Percentiles rank a stretch among this genome's conserved stretches.
Conservation (phyloP, 1,140 invertebrate genomes). For the Xylocopa sonorina region DNA sequence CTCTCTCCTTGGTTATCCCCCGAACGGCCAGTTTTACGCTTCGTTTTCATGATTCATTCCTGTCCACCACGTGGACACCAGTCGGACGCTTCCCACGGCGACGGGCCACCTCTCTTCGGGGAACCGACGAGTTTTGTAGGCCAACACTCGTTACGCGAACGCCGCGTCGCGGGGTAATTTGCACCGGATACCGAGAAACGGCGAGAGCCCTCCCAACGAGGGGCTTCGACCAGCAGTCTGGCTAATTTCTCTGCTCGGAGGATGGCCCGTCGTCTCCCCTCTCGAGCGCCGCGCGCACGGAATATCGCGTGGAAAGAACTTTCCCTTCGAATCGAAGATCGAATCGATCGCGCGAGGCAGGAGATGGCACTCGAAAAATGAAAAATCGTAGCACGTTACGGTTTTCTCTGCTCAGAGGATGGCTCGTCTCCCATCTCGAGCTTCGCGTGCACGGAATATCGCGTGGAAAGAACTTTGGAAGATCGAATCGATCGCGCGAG, state of each 20-base stretch:
- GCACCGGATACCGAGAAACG: constrained; percentile 18
- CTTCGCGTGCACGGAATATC: too few relatives aligned
- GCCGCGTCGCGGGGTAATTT: constrained; percentile 4
- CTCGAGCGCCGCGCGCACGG: too few relatives aligned
- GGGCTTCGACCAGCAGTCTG: too few relatives aligned
- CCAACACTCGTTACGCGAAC: constrained; percentile 19
- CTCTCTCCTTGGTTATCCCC: constrained; percentile 41
- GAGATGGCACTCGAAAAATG: too few relatives aligned
- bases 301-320: too few relatives aligned
- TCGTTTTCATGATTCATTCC: constrained; percentile 59
- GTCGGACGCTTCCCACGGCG: constrained; percentile 42
- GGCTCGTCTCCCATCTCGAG: too few relatives aligned
- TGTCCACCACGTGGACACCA: constrained; percentile 44
- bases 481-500: too few relatives aligned
- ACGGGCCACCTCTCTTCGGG: constrained; percentile 16
- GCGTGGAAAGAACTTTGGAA: too few relatives aligned
- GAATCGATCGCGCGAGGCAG: too few relatives aligned
- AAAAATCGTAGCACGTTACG: too few relatives aligned
- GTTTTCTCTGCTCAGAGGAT: neutral
- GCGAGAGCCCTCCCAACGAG: neutral
- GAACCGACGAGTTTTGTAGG: constrained; percentile 43
- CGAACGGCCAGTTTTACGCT: constrained; percentile 50
- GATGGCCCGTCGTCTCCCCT: too few relatives aligned
- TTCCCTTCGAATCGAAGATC: too few relatives aligned
- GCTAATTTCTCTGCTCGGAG: neutral